Evolutionary conservation across 2,888 invertebrate genomes (phyloP), one percentile per base, ranked within the genome.

Genomic region (Cheilosia grossa): DNA sequence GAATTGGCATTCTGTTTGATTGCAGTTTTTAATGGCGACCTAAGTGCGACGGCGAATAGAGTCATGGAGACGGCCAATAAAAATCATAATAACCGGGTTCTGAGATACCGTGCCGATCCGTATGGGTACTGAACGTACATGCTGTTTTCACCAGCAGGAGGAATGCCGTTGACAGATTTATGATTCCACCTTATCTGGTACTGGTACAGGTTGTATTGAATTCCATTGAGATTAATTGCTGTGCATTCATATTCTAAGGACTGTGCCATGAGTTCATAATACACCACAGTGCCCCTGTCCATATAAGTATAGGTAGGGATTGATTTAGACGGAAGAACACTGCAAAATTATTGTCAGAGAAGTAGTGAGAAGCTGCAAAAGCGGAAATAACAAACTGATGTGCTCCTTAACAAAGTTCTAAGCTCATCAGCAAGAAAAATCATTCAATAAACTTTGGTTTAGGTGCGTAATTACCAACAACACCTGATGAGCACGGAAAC

Each of bases 1-100:
- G 54, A 82, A 73, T 73, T 83, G 82, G 79, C 70, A 75, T 85
- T 85, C 70, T 80, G 80, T 70, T 85, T 80, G 80, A 80, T 85
- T 80, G 49, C 59, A 74, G 24, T 53, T 73, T 83, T 83, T 83
- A 83, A 83, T 80, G 83, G 74, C 83, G 69, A 64, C 53, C 69
- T 70, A 83, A 70, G 80, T 74, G 67, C 61, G 72, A 67, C 67
- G 72, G 47, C 59, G 66, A 78, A 53, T 82, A 30, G 67, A 82
- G 82, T 61, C 83, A 80, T 79, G 83, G 82, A 83, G 74, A 74
- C 80, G 58, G 83, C 69, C 40, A 74, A 80, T 83, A 70, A 74
- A 83, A 79, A 58, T 58, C 64, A 54, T 74, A 59, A 42, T 51
- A 37, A 54, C 2, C 33, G 53, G 40, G 19, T 59, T 67, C 63